Percentiles rank a stretch among this genome's conserved stretches.
These are phyloP conservation scores for Exephanes ischioxanthus DNA, from an alignment of 2,888 invertebrate species.

Conservation along the genomic window DNA sequence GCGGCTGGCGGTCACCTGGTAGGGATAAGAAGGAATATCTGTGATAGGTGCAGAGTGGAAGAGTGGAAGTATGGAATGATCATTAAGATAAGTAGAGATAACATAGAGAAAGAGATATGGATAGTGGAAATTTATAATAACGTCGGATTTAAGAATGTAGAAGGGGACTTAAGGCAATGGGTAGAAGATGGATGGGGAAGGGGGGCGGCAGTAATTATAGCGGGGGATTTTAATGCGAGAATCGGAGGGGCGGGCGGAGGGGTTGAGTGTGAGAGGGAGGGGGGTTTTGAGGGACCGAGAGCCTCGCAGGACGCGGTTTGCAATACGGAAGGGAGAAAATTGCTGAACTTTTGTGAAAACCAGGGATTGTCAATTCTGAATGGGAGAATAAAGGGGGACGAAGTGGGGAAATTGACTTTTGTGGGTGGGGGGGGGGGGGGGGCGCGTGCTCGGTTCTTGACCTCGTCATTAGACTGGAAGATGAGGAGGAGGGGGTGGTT, in stretches of 20 bases:
- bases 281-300: not conserved
- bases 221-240: slow-evolving; percentile 47
- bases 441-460: slow-evolving; percentile 33
- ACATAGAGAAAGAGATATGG: slow-evolving; percentile 8
- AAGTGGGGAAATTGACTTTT: slow-evolving; percentile 9
- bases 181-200: slow-evolving; percentile 1
- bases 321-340: slow-evolving; percentile 13
- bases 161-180: not conserved
- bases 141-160: slow-evolving; percentile 21
- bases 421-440: slow-evolving; percentile 18
- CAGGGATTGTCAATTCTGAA: slow-evolving; percentile 6
- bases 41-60: slow-evolving; percentile 30
- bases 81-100: slow-evolving; percentile 13
- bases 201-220: slow-evolving; percentile 16
- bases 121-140: slow-evolving; percentile 47
- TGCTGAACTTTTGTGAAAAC: slow-evolving; percentile 7
- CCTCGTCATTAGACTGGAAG: slow-evolving; percentile 22
- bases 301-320: not conserved
- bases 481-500: slow-evolving; percentile 25
- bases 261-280: not conserved
- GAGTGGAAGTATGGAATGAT: slow-evolving; percentile 49
- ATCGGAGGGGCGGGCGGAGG: not conserved
- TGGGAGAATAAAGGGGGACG: slow-evolving; percentile 24
- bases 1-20: slow-evolving; percentile 41
- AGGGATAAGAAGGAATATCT: slow-evolving; percentile 37